Base-by-base conservation (phyloP, 2,797 vertebrate species). In the Hoplostethus atlanticus region DNA sequence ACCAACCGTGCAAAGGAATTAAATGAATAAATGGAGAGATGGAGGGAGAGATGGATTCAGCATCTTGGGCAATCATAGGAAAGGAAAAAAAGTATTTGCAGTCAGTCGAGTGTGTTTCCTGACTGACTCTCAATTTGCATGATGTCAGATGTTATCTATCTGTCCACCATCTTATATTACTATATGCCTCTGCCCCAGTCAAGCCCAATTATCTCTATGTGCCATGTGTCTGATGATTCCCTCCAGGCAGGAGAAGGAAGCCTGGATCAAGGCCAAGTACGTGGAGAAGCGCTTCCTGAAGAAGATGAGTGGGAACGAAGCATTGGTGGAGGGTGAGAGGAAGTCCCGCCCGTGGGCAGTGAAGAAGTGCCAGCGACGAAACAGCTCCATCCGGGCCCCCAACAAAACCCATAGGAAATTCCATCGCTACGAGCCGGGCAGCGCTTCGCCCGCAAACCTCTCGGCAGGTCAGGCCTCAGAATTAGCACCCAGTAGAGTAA, bases 221-320 rank as follows among this genome's bases (percentile, higher is more conserved):
- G 10, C 50, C 40, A 60, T 17, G 6, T 47, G 6, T 17, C 9
- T 1, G 17, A 3, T 63, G 11, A 11, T 50, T 13, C 9, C 38
- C 1, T 89, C 15, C 73, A 99, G 98, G 87, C 98, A 97, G 88
- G 97, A 98, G 94, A 99, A 98, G 76, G 98, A 99, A 80, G 91
- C 96, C n/a, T 99, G 98, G 97, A 99, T 99, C 85, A 98, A 98
- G 89, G 95, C 95, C 38, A 99, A 99, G 68, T 99, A 99, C 0
- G 97, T 99, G 61, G 97, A 98, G 88, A 98, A 96, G 84, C 97
- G 96, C 40, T 99, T 98, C 81, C 91, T 99, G 53, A 95, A 95
- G 90, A 97, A 96, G 90, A 91, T 96, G 74, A 94, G 95, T 0
- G 89, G 83, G 0, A 71, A 91, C 0, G 89, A 95, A 73, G 34